Base-by-base conservation (phyloP, 2,888 invertebrate genomes). In the Hemicrepidius hirtus region DNA sequence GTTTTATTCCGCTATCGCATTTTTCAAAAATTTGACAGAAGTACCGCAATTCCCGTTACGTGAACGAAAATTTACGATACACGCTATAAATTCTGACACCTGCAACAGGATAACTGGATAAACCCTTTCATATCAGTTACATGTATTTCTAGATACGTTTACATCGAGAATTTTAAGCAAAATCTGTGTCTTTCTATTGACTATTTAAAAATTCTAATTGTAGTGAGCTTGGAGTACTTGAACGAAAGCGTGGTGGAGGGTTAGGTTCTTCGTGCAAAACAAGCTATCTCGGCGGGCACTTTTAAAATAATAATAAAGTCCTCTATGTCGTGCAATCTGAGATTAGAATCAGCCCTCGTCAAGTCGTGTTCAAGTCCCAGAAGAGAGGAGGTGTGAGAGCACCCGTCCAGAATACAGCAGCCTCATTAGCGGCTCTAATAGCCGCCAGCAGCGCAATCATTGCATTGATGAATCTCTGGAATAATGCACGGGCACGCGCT, bases 371-470 rank as follows among this genome's bases (percentile, higher is more conserved):
- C 66, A 65, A 74, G 70, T 64, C 67, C 57, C 35, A 67, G 64
- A 67, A 57, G 41, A 67, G 68, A 60, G 62, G 73, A 73, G 65
- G 71, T 70, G 59, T 55, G 59, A 66, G 73, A 74, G 74, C 46
- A 40, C 50, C 68, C 57, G 77, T 66, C 76, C 76, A 75, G 82
- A 82, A 82, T 82, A 81, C 80, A 79, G 77, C 79, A 75, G 75
- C 79, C 80, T 82, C 81, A 82, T 82, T 81, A 82, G 80, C 75
- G 76, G 74, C 75, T 76, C 79, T 79, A 80, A 79, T 80, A 78
- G 76, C 75, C 74, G 77, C 77, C 76, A 74, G 76, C 70, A 73
- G 77, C 78, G 76, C 78, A 79, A 79, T 79, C 78, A 76, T 74
- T 77, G 79, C 80, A 81, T 80, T 80, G 79, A 81, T 79, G 79